Base-by-base conservation (phyloP, 2,113 vertebrate genomes). In the Oncorhynchus tshawytscha region DNA sequence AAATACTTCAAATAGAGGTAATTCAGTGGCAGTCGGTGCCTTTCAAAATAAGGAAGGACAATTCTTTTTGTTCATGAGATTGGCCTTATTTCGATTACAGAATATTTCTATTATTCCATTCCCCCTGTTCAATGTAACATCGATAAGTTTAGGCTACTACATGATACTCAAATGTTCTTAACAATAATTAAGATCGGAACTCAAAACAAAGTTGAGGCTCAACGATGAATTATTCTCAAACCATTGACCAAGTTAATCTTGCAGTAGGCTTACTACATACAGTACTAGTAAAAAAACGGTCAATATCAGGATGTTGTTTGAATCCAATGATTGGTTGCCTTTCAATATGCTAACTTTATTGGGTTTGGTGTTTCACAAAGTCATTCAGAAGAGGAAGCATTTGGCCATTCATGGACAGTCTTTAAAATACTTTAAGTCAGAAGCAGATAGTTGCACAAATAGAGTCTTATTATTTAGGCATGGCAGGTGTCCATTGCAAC, bases 381-480 rank as follows among this genome's bases (percentile, higher is more conserved):
- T 69, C 73, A 24, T 78, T 67, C 69, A 75, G 70, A 85, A 72
- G 76, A 79, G 77, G 69, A 75, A 78, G 76, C 92, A 91, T 92
- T 91, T 92, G 90, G 92, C 91, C 88, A 83, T 85, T 92, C 91
- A 88, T 88, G 83, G 92, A 90, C 71, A 67, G 81, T 83, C 86
- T 85, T 80, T 81, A 78, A 73, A 90, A 88, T 84, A 87, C 89
- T 90, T 82, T 77, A 86, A 91, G 86, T 90, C 86, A 78, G 73
- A 87, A 91, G 91, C 89, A 86, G 88, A 89, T 91, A 86, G 91
- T 73, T 82, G 85, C 83, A 90, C 87, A 90, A 91, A 89, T 92
- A 86, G 79, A 87, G 90, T 91, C 90, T 92, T 91, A 82, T 87
- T 86, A 34, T 87, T 78, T 84, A 81, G 85, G 78, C 88, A 91